A percentile compares a stretch with the other conserved stretches of the same genome.
phyloP scores from a whole-genome alignment of 2,888 invertebrate species.

The Parochlus steinenii region DNA sequence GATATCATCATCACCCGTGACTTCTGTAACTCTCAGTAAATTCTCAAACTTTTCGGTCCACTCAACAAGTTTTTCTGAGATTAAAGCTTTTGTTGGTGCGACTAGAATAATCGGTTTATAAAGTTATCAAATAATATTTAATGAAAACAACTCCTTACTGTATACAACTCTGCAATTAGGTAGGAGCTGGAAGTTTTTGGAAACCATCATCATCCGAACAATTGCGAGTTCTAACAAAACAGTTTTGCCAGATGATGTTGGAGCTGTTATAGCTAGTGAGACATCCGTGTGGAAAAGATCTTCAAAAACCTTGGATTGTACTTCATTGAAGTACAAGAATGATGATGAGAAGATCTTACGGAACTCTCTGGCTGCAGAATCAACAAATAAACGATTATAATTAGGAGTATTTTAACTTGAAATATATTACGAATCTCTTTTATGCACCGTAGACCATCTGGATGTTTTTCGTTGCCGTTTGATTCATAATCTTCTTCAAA shows the following conservation, averaged over 20 bases:
- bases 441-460: slow-evolving; percentile 17
- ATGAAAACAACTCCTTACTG: slow-evolving; percentile 33
- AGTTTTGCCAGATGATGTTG: slow-evolving; percentile 73
- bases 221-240: slow-evolving; percentile 69
- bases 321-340: slow-evolving; percentile 50
- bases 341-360: slow-evolving; percentile 35
- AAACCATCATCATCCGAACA: slow-evolving; percentile 41
- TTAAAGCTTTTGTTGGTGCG: slow-evolving; percentile 66
- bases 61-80: slow-evolving; percentile 51
- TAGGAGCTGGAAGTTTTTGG: slow-evolving; percentile 28
- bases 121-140: slow-evolving; percentile 9
- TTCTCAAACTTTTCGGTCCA: slow-evolving; percentile 53
- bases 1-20: slow-evolving; percentile 60
- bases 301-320: slow-evolving; percentile 56
- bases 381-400: slow-evolving; percentile 3
- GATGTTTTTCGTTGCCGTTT: neutral
- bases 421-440: slow-evolving; percentile 22
- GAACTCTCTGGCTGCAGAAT: slow-evolving; percentile 35
- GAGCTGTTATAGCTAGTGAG: slow-evolving; percentile 57
- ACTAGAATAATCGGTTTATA: slow-evolving; percentile 31
- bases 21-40: slow-evolving; percentile 44
- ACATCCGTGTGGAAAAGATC: slow-evolving; percentile 48
- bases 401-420: slow-evolving; percentile 5
- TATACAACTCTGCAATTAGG: slow-evolving; percentile 53
- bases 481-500: neutral